A percentile compares a stretch with the other conserved stretches of the same genome.
Evolutionary conservation across 2,888 invertebrate species (phyloP).

Genomic region (Caenorhabditis sp.): DNA sequence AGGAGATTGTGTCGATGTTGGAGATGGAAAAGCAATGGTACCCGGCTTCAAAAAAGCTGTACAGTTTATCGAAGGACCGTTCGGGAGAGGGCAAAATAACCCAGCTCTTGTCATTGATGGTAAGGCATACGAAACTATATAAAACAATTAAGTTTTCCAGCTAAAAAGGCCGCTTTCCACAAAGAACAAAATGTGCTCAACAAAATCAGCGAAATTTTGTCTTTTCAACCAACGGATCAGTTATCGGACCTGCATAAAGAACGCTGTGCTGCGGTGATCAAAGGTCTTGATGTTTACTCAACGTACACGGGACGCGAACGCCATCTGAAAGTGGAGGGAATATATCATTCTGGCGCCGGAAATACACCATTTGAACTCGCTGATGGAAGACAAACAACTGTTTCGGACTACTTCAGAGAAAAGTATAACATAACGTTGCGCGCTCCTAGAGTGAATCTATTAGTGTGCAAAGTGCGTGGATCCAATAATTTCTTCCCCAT

Average conservation of each 20-base stretch:
- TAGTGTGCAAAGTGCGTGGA: slow-evolving; percentile 52
- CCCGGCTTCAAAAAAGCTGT: slow-evolving; percentile 65
- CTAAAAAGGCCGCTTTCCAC: slow-evolving; percentile 72
- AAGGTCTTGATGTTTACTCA: slow-evolving; percentile 47
- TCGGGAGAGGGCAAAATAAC: slow-evolving; percentile 55
- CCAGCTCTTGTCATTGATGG: slow-evolving; percentile 64
- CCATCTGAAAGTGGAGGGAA: slow-evolving; percentile 35
- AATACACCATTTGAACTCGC: slow-evolving; percentile 12
- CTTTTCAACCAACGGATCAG: neutral
- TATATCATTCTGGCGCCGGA: slow-evolving; percentile 11
- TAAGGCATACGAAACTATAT: slow-evolving; percentile 3
- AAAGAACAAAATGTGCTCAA: slow-evolving; percentile 32
- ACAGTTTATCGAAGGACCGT: slow-evolving; percentile 65
- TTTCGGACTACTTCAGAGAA: slow-evolving; percentile 48
- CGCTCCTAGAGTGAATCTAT: slow-evolving; percentile 61
- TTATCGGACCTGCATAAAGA: too few relatives aligned
- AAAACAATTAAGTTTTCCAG: slow-evolving; percentile 34
- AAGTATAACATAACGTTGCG: slow-evolving; percentile 58
- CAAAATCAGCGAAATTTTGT: slow-evolving; percentile 38
- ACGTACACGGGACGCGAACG: slow-evolving; percentile 12
- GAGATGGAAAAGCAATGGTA: slow-evolving; percentile 64
- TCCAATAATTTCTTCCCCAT: slow-evolving; percentile 63
- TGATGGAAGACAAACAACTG: slow-evolving; percentile 6
- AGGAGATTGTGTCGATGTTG: slow-evolving; percentile 51
- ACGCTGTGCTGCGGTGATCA: slow-evolving; percentile 33